These are phyloP conservation scores for Cybosia mesomella DNA, from an alignment of 2,888 invertebrate species.

Conservation along the genomic window DNA sequence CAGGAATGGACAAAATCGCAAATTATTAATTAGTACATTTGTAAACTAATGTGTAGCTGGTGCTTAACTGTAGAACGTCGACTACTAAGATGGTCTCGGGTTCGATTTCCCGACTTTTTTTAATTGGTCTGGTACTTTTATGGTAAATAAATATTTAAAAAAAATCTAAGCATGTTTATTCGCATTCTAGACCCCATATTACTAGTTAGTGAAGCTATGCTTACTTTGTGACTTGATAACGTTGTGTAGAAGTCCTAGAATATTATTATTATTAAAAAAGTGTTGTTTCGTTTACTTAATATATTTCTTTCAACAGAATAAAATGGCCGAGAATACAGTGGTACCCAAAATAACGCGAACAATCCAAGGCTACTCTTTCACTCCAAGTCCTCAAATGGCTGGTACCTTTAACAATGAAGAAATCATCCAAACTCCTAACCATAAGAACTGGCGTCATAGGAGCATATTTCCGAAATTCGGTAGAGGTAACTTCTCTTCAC, in stretches of 20 bases:
- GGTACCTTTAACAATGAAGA: constrained; percentile 21
- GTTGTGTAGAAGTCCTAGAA: neutral
- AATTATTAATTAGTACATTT: too few relatives aligned
- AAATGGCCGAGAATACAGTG: constrained; percentile 38
- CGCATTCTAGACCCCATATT: neutral
- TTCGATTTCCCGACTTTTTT: neutral
- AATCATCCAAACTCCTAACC: neutral
- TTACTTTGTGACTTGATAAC: neutral
- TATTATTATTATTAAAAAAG: neutral
- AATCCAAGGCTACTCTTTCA: constrained; percentile 18
- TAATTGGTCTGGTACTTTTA: neutral
- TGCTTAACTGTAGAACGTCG: too few relatives aligned
- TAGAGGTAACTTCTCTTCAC: neutral
- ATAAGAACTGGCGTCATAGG: constrained; percentile 32
- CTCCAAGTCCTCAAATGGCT: constrained; percentile 8
- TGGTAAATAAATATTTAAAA: neutral
- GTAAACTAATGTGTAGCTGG: too few relatives aligned
- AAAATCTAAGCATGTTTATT: neutral
- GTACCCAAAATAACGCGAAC: constrained; percentile 51
- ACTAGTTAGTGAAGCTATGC: neutral
- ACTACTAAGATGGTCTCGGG: neutral
- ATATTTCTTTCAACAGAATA: constrained; percentile 37
- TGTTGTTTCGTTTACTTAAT: neutral
- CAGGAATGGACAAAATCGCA: too few relatives aligned
- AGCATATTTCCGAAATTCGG: constrained; percentile 27